Conservation (phyloP, 2,888 invertebrate genomes). For the Atethmia centrago region DNA sequence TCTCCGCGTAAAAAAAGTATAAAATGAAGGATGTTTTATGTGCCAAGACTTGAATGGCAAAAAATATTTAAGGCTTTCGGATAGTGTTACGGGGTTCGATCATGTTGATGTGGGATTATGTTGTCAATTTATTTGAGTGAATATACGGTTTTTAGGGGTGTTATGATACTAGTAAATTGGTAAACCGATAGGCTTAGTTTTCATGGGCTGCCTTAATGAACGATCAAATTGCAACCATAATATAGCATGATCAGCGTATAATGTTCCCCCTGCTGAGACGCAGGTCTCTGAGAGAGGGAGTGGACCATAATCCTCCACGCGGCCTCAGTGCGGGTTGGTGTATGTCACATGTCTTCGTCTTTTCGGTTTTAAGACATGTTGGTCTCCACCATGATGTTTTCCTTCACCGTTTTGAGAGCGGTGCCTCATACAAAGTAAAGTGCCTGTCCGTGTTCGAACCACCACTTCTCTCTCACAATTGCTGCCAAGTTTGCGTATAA, state of each 20-base stretch:
- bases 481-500: not conserved
- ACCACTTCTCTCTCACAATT: not conserved
- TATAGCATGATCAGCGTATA: not conserved
- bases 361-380: not conserved
- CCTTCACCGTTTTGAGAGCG: not conserved
- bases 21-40: constrained; percentile 45
- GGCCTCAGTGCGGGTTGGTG: not conserved
- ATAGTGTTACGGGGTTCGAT: constrained; percentile 42
- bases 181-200: not conserved
- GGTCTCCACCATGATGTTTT: not conserved
- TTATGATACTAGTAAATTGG: not conserved
- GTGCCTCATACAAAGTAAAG: not conserved
- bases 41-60: constrained; percentile 32
- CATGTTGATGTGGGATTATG: constrained; percentile 12
- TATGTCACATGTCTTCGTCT: not conserved
- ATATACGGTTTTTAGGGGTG: not conserved
- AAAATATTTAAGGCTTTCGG: constrained; percentile 44
- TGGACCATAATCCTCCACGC: not conserved
- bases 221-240: not conserved
- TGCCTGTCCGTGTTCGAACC: not conserved
- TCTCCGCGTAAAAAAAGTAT: constrained; percentile 47
- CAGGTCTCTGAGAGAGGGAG: too few species aligned
- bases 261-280: too few species aligned
- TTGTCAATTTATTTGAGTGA: constrained; percentile 40
- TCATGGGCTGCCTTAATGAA: not conserved